Evolutionary conservation across 2,888 invertebrate species (phyloP).

Genomic region (Drosophila ezoana): DNA sequence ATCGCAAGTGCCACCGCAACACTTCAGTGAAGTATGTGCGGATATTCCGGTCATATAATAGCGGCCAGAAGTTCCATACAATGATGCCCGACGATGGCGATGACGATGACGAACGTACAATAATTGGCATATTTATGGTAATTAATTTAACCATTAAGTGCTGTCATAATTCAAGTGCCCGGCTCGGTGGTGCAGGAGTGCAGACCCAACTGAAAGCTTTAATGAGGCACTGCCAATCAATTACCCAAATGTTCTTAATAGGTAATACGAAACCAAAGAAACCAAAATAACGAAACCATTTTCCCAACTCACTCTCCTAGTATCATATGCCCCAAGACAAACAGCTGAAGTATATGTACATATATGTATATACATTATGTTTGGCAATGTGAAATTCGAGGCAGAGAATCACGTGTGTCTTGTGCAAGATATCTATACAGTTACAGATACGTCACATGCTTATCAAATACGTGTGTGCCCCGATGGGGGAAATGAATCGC

Average conservation of each 20-base stretch:
- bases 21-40: slow-evolving; percentile 59
- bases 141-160: slow-evolving; percentile 73
- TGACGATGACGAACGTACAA: slow-evolving; percentile 8
- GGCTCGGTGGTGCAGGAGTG: not conserved
- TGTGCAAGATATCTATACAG: slow-evolving; percentile 40
- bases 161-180: slow-evolving; percentile 60
- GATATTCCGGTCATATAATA: slow-evolving; percentile 41
- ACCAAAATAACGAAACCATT: slow-evolving; percentile 27
- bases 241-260: slow-evolving; percentile 38
- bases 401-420: slow-evolving; percentile 35
- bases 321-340: slow-evolving; percentile 25
- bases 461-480: slow-evolving; percentile 26
- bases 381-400: slow-evolving; percentile 24
- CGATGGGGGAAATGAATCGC: slow-evolving; percentile 8
- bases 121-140: slow-evolving; percentile 64
- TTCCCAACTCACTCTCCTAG: not conserved
- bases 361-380: slow-evolving; percentile 30
- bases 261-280: slow-evolving; percentile 40
- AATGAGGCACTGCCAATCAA: slow-evolving; percentile 32
- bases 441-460: slow-evolving; percentile 12
- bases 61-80: slow-evolving; percentile 40
- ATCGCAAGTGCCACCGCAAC: slow-evolving; percentile 62
- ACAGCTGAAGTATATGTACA: slow-evolving; percentile 38
- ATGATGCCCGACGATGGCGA: slow-evolving; percentile 27
- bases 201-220: slow-evolving; percentile 13